These are phyloP conservation scores for Cetoscarus ocellatus DNA, from an alignment of 2,797 vertebrate species.

Conservation along the genomic window DNA sequence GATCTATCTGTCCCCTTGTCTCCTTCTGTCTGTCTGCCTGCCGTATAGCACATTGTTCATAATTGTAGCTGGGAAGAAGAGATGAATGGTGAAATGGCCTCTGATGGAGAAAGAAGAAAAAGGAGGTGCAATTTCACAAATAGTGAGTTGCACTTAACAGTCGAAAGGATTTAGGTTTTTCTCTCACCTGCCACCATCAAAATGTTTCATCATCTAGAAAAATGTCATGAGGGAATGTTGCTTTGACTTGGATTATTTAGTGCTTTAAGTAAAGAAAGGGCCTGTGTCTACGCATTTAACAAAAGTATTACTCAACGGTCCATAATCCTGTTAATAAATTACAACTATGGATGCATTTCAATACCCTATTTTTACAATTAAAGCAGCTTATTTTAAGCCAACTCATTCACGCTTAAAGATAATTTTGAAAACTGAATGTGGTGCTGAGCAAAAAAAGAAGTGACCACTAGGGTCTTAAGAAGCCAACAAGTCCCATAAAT, in stretches of 20 bases:
- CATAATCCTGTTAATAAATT: not conserved
- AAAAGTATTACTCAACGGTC: constrained; percentile 1
- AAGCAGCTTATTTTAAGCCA: constrained; percentile 4
- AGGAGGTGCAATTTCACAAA: constrained; percentile 30
- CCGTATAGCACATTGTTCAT: constrained; percentile 21
- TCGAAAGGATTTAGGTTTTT: constrained; percentile 20
- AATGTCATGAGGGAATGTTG: constrained; percentile 17
- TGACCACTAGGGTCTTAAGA: no score
- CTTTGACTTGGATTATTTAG: constrained; percentile 16
- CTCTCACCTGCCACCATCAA: not conserved
- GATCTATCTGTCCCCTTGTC: constrained; percentile 65
- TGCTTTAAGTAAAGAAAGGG: not conserved
- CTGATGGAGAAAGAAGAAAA: constrained; percentile 19
- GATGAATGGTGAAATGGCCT: constrained; percentile 29
- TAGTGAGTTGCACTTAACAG: constrained; percentile 20
- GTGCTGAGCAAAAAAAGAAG: no score
- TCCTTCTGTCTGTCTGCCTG: constrained; percentile 22
- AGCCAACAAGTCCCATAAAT: no score
- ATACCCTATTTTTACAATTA: constrained; percentile 21
- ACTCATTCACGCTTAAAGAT: no score
- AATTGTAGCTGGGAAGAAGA: constrained; percentile 35
- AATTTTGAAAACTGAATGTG: no score
- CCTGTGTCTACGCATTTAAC: constrained; percentile 1
- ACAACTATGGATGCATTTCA: constrained; percentile 1
- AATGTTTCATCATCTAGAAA: constrained; percentile 24